These are phyloP conservation scores for Lysiphlebus fabarum DNA, from an alignment of 1,140 invertebrate species.

Conservation along the genomic window DNA sequence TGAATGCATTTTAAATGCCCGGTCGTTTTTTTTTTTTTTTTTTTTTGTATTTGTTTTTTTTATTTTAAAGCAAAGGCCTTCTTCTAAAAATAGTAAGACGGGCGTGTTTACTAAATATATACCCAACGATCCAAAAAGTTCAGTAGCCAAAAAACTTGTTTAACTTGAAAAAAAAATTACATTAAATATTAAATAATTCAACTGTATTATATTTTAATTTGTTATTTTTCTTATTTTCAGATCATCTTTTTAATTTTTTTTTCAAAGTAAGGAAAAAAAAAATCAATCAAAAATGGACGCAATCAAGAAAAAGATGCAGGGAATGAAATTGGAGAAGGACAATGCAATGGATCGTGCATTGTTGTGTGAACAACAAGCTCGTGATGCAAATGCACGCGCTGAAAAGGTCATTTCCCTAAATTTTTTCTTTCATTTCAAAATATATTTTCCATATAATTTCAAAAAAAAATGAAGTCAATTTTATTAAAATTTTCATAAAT, in stretches of 20 bases:
- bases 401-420: constrained; percentile 71
- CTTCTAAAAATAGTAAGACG: constrained; percentile 52
- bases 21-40: constrained; percentile 6
- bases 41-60: too few species aligned
- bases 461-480: background rate
- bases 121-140: constrained; percentile 27
- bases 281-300: constrained; percentile 83
- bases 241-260: constrained; percentile 23
- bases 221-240: constrained; percentile 9
- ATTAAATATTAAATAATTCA: too few species aligned
- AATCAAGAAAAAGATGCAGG: constrained; percentile 99
- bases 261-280: constrained; percentile 39
- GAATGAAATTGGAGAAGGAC: constrained; percentile 99
- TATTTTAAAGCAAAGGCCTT: constrained; percentile 46
- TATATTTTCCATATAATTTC: background rate
- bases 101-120: constrained; percentile 49
- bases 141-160: too few species aligned
- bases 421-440: too few species aligned
- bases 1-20: constrained; percentile 5
- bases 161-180: too few species aligned
- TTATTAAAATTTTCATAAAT: background rate
- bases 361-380: constrained; percentile 88
- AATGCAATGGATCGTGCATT: constrained; percentile 92
- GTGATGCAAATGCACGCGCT: constrained; percentile 88
- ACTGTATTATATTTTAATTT: too few species aligned